Evolutionary conservation across 2,888 invertebrate genomes (phyloP).

Genomic region (Fissipunctia ypsillon): DNA sequence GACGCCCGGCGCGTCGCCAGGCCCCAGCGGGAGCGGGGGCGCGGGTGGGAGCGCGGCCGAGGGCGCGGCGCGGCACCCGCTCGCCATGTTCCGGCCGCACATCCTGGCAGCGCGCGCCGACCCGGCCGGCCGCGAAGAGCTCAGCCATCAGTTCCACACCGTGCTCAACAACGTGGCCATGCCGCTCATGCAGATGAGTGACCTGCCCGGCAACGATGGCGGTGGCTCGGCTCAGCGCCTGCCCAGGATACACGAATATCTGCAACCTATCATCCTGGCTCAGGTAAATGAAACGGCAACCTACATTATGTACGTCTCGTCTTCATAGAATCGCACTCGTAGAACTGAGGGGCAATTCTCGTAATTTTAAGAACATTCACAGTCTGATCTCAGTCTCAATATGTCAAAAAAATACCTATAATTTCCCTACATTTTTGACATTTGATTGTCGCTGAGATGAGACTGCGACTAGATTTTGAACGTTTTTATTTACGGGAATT

Average conservation of each 20-base stretch:
- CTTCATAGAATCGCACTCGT: background rate
- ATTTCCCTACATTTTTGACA: too few relatives aligned
- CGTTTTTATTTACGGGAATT: too few relatives aligned
- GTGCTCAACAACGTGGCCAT: conserved; percentile 81
- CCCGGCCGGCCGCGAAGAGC: conserved; percentile 52
- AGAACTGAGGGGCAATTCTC: too few relatives aligned
- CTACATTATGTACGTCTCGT: background rate
- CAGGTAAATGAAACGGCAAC: conserved; percentile 77
- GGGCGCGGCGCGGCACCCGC: conserved; percentile 62
- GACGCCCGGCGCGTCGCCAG: conserved; percentile 57
- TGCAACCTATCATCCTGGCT: conserved; percentile 88
- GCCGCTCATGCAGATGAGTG: conserved; percentile 92
- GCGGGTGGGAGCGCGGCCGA: conserved; percentile 47
- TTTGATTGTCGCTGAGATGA: too few relatives aligned
- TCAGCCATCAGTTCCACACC: conserved; percentile 72
- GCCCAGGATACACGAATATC: conserved; percentile 85
- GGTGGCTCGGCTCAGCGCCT: conserved; percentile 73
- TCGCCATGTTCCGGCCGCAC: conserved; percentile 75
- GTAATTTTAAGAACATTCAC: too few relatives aligned
- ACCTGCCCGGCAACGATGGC: conserved; percentile 81
- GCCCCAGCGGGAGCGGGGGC: background rate
- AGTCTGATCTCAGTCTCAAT: too few relatives aligned
- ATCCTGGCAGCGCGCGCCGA: conserved; percentile 71
- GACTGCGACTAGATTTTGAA: too few relatives aligned
- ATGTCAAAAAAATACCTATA: too few relatives aligned